Base-by-base conservation (phyloP, 92 coral and sea anemone genomes). In the Palythoa caribaeorum region DNA sequence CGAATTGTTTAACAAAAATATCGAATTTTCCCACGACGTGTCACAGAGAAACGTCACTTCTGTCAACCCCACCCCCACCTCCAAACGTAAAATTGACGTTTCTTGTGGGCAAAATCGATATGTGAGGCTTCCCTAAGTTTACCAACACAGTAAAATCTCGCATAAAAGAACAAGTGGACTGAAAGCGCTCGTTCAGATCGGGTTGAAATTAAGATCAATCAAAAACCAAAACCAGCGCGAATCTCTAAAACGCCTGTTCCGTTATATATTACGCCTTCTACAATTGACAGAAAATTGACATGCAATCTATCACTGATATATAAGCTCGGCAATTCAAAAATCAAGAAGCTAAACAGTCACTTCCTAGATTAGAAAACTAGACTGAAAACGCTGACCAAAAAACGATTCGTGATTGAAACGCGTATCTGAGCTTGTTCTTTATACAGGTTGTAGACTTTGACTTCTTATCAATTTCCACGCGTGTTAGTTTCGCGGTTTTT, bases 171-270 rank as follows among this genome's bases (percentile, higher is more conserved):
- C 20, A 60, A 60, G 69, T 60, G 69, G 69, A 60, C 69, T 60
- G 69, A 60, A 20, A 60, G 69, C 69, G 28, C 69, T 60, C 69
- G 69, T 60, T 60, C 69, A 8, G 69, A 60, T 60, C 69, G 69
- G 69, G 69, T 60, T 60, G 28, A 60, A 60, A 60, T 60, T 60
- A 60, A 60, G 69, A 60, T 60, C 20, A 60, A 60, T 60, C 28
- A 60, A 60, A 60, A 60, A 60, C 69, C 69, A 60, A 20, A 60
- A 60, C 69, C n/a, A 60, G 69, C 69, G 69, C 69, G 69, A 60
- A 19, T 60, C 69, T 15, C 69, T 60, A 60, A 60, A 60, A 60
- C 69, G 20, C 69, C 69, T 60, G 69, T 28, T 60, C 69, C 69
- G 14, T 60, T 14, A 60, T 60, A 60, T 60, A 60, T 60, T 60